phyloP scores from a whole-genome alignment of 92 coral and sea anemone species.

The Isaurus tuberculatus region DNA sequence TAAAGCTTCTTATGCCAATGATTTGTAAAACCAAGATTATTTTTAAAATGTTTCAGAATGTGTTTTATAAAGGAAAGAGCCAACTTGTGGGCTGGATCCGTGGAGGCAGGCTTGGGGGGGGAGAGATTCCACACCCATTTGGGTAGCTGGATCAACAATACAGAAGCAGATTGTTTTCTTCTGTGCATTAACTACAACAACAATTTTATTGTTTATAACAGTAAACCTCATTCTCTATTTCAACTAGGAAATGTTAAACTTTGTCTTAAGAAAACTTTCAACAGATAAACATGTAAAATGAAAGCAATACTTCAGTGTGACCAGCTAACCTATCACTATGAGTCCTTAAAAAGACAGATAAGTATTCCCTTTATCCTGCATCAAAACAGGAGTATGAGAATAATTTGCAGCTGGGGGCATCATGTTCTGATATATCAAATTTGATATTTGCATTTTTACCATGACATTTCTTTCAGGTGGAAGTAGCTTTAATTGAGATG shows the following conservation, averaged over 20 bases:
- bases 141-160: constrained; percentile 6
- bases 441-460: constrained; percentile 66
- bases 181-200: constrained; percentile 11
- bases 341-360: constrained; percentile 26
- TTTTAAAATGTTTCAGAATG: background rate
- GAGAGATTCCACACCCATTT: constrained; percentile 4
- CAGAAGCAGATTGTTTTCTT: constrained; percentile 20
- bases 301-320: constrained; percentile 26
- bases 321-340: constrained; percentile 12
- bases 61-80: background rate
- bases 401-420: constrained; percentile 39
- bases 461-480: constrained; percentile 44
- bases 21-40: constrained; percentile 19
- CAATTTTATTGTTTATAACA: constrained; percentile 25
- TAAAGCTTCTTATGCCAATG: constrained; percentile 15
- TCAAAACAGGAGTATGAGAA: constrained; percentile 30
- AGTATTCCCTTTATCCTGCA: constrained; percentile 44
- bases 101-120: background rate
- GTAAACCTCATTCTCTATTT: constrained; percentile 12
- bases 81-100: constrained; percentile 1
- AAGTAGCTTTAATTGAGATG: constrained; percentile 50
- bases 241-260: constrained; percentile 24
- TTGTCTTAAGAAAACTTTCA: constrained; percentile 1
- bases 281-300: constrained; percentile 33
- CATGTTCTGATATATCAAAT: constrained; percentile 57